Conservation (phyloP, 1,140 invertebrate genomes). For the Leptonema lineaticorne region DNA sequence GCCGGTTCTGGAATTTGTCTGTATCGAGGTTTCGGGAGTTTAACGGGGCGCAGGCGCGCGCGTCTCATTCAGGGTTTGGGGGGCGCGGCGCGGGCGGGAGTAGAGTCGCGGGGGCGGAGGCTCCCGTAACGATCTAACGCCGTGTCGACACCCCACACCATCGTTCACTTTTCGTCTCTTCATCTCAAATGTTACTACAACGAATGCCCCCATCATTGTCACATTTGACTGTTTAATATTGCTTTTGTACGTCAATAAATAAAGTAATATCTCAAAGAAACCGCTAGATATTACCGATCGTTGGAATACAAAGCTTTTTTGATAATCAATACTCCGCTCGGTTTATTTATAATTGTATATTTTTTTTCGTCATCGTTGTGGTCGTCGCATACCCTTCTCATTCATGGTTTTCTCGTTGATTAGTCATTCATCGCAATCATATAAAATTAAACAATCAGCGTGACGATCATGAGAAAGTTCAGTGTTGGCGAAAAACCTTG, state of each 20-base stretch:
- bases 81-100: not conserved
- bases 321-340: not conserved
- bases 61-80: slow-evolving; percentile 13
- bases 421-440: not conserved
- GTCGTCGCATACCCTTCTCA: not conserved
- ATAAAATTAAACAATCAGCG: no score
- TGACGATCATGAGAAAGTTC: not conserved
- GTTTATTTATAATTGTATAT: not conserved
- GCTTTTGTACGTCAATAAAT: not conserved
- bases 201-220: slow-evolving; percentile 21
- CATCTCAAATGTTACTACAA: slow-evolving; percentile 26
- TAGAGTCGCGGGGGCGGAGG: slow-evolving; percentile 21
- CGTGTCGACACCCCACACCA: not conserved
- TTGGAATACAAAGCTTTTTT: not conserved
- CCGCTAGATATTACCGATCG: not conserved
- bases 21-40: not conserved
- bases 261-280: not conserved
- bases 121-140: slow-evolving; percentile 25
- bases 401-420: not conserved
- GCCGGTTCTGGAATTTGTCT: not conserved
- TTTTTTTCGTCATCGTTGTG: not conserved
- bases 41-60: slow-evolving; percentile 1
- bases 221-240: slow-evolving; percentile 1
- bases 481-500: not conserved
- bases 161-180: not conserved